A percentile compares a stretch with the other conserved stretches of the same genome.
These are phyloP conservation scores for Montipora cactus DNA, from an alignment of 64 coral and sea anemone species.

Conservation along the genomic window DNA sequence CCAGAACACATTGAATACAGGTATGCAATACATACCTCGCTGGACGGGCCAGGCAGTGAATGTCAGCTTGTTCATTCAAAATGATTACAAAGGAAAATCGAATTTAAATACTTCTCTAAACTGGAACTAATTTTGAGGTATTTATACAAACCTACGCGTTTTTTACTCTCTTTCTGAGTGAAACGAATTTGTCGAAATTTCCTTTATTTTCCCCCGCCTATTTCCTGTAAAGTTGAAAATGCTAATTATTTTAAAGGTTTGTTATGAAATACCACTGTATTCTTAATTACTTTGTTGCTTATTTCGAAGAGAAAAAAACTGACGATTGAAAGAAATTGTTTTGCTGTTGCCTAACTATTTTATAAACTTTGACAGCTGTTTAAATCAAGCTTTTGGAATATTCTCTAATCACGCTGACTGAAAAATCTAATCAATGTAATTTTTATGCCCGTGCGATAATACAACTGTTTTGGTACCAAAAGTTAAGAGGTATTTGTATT, in stretches of 20 bases:
- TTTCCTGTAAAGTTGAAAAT: conserved; percentile 9
- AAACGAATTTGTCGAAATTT: background rate
- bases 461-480: background rate
- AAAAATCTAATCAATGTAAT: background rate
- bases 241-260: background rate
- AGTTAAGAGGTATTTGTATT: background rate
- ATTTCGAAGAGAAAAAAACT: background rate
- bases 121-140: background rate
- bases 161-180: background rate
- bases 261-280: background rate
- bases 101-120: background rate
- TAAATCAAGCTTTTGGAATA: background rate
- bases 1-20: background rate
- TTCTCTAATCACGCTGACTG: background rate
- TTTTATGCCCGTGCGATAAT: background rate
- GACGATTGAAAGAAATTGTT: background rate
- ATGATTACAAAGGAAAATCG: background rate
- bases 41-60: background rate
- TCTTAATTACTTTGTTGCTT: background rate
- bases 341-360: background rate
- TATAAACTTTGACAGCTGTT: conserved; percentile 43
- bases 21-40: background rate
- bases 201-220: background rate
- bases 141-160: conserved; percentile 36
- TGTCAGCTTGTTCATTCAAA: background rate